Evolutionary conservation across 2,797 vertebrate species (phyloP), one percentile per base, ranked within the genome.

Genomic region (Xenops minutus): DNA sequence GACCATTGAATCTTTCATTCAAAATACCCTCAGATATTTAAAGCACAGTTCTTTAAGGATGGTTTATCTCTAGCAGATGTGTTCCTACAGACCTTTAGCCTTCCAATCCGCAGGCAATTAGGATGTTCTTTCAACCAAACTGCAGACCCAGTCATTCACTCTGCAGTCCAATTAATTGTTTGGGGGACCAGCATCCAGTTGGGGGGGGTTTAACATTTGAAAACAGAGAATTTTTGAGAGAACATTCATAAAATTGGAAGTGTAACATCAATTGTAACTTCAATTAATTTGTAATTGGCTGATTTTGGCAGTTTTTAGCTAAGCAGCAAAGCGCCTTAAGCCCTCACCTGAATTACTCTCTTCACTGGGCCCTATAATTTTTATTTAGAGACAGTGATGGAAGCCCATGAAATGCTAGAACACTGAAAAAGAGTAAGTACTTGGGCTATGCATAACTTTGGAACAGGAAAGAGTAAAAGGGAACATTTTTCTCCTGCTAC

Each of bases 1-100:
- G 82, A 69, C 37, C 85, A 77, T 71, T 84, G 88, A 96, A 93
- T 64, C 24, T 86, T 90, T 89, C 56, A 54, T 79, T 94, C 44
- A 61, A 72, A 88, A 54, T 69, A 59, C 36, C 20, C 67, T 82
- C 39, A 80, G 43, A 88, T 44, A 76, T 66, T 62, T 62, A 85
- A 88, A 91, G 37, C 27, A 83, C 8, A 49, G 27, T 41, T 74
- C 55, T 88, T 85, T 68, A 91, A 84, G 52, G 29, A 32, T 68
- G 37, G 20, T 92, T 97, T 88, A 54, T 74, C 41, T 94, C 51
- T 41, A 85, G 39, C 71, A 96, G 79, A 88, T 81, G 11, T 1
- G 0, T 69, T 83, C n/a, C 69, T 79, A n/a, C 7, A 79, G 72
- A 90, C n/a, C 39, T 68, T 85, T 68, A 78, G 37, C 34, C 48